Conservation (phyloP, 1,140 invertebrate genomes). For the Orchestia grillus region DNA sequence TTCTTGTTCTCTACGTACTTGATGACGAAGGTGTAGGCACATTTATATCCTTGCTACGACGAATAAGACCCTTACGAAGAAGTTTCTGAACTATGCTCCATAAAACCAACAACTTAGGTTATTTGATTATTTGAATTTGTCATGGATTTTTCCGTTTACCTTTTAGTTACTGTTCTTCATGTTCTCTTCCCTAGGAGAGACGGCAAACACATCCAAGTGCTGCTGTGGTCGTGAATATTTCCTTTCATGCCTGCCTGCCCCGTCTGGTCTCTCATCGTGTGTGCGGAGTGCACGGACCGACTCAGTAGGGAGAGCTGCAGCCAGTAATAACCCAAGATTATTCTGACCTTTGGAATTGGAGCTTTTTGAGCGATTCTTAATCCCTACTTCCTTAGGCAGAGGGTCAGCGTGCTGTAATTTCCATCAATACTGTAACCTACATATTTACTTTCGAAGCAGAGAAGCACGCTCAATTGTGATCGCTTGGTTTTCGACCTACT, state of each 20-base stretch:
- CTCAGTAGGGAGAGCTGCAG: not conserved
- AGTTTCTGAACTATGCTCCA: not conserved
- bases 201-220: not conserved
- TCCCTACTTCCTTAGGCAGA: not conserved
- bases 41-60: not conserved
- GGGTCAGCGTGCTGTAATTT: not conserved
- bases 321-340: not conserved
- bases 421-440: not conserved
- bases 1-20: not conserved
- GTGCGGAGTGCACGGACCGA: not conserved
- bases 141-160: not conserved
- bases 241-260: not conserved
- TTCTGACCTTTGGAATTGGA: not conserved
- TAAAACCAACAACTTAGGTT: not conserved
- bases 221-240: not conserved
- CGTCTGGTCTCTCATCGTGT: not conserved
- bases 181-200: not conserved
- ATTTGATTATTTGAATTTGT: not conserved
- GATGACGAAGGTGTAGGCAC: not conserved
- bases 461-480: not conserved
- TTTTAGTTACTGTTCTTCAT: not conserved
- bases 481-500: not conserved
- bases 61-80: not conserved
- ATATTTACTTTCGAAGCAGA: not conserved
- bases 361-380: not conserved